Evolutionary conservation across 2,888 invertebrate genomes (phyloP).

Genomic region (Chymomyza fuscimana): DNA sequence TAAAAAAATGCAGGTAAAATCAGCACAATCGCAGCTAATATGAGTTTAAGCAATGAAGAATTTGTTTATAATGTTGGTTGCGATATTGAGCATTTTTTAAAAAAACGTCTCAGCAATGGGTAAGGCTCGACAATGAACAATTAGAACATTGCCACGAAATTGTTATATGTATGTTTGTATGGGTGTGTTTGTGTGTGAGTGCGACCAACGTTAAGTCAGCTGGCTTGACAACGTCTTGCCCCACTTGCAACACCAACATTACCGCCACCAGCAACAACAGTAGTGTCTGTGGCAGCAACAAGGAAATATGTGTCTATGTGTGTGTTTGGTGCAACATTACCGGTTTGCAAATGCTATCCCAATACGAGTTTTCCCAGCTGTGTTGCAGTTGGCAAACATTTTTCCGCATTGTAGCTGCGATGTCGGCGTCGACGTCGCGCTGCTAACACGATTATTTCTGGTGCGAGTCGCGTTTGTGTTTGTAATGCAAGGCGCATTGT

Average conservation of each 20-base stretch:
- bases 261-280: not conserved
- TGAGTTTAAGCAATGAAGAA: constrained; percentile 78
- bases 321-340: constrained; percentile 54
- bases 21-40: constrained; percentile 62
- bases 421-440: constrained; percentile 33
- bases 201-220: constrained; percentile 17
- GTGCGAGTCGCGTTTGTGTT: constrained; percentile 15
- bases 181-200: constrained; percentile 36
- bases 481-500: constrained; percentile 56
- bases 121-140: constrained; percentile 54
- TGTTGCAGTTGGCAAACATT: constrained; percentile 46
- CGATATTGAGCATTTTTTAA: constrained; percentile 78
- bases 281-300: constrained; percentile 34
- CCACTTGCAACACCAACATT: constrained; percentile 20
- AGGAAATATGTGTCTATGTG: constrained; percentile 53
- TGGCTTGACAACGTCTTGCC: constrained; percentile 17
- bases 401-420: constrained; percentile 62
- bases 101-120: constrained; percentile 75
- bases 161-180: not conserved
- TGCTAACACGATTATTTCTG: constrained; percentile 60
- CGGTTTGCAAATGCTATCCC: constrained; percentile 66
- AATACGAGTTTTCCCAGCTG: constrained; percentile 62
- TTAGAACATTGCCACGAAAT: constrained; percentile 50
- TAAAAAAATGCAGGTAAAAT: constrained; percentile 59
- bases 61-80: constrained; percentile 79